Evolutionary conservation across 2,797 vertebrate genomes (phyloP), one percentile per base, ranked within the genome.

Genomic region (Macroramphosus scolopax): DNA sequence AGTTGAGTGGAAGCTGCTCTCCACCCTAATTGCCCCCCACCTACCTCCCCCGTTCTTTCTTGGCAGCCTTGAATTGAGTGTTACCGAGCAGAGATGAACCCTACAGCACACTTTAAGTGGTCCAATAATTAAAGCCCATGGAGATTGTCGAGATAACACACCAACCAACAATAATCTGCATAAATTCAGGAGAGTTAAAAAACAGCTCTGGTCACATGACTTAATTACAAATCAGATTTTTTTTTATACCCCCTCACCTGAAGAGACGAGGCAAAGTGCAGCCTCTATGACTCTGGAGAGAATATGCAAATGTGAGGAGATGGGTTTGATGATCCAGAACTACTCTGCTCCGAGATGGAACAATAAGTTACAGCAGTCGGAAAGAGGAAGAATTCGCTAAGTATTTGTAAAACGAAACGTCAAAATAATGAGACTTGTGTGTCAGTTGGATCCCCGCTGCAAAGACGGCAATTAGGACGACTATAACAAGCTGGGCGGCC

Each of bases 281-380:
- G 53, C 35, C 46, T 47, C 33, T 65, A 40, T 30, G 68, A 41
- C 63, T 69, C 63, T 51, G 44, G 18, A 48, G 64, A 56, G 52
- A 72, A 81, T 74, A 85, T 86, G 81, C 73, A 78, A 85, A 88
- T 83, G 57, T 42, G 56, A 58, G 52, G 61, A 81, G 75, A 84
- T 77, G 74, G 78, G 74, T 68, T 84, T 85, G 83, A 81, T 87
- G 79, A 87, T 83, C 83, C 82, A 81, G 80, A 87, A 88, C 80
- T 68, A 17, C 51, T 72, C 46, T 17, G 67, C 58, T 60, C 70
- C 26, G 52, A 73, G 66, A 81, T 36, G 37, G 79, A 73, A 73
- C 74, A 76, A 72, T 71, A 80, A 67, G 63, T 80, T 75, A 80
- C 66, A 68, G 77, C 45, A 34, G 72, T 43, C 59, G 43, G 69